Conservation (phyloP, 2,113 vertebrate species). For the Pelmatolapia mariae region DNA sequence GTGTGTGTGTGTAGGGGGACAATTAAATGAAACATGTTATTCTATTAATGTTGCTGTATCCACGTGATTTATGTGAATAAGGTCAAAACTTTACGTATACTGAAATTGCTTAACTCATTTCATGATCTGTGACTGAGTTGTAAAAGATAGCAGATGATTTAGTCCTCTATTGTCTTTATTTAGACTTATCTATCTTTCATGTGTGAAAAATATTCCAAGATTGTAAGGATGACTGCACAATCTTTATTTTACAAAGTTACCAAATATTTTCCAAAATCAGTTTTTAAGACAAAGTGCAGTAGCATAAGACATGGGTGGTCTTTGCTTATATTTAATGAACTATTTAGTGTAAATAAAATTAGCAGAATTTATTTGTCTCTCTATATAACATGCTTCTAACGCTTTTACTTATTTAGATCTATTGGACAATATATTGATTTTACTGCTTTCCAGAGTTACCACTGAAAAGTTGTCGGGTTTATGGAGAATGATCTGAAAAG, state of each 20-base stretch:
- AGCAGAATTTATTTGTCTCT: background rate
- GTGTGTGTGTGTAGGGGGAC: background rate
- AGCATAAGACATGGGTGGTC: background rate
- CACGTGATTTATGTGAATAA: background rate
- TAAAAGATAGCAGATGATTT: background rate
- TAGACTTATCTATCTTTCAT: background rate
- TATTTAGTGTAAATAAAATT: background rate
- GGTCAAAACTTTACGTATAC: background rate
- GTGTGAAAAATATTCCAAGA: background rate
- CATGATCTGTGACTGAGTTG: background rate
- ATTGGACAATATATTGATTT: background rate
- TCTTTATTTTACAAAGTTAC: background rate
- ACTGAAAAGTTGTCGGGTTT: background rate
- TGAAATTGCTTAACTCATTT: background rate
- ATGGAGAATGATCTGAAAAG: background rate
- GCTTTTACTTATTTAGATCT: background rate
- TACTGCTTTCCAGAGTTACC: background rate
- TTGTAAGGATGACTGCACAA: background rate
- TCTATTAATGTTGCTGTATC: background rate
- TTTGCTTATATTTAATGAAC: background rate
- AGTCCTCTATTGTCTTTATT: background rate
- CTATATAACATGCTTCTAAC: accelerated
- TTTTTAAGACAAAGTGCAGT: background rate
- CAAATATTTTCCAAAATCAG: background rate
- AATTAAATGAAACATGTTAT: background rate